Evolutionary conservation across 2,113 vertebrate genomes (phyloP).

Genomic region (Perca schrenkii): DNA sequence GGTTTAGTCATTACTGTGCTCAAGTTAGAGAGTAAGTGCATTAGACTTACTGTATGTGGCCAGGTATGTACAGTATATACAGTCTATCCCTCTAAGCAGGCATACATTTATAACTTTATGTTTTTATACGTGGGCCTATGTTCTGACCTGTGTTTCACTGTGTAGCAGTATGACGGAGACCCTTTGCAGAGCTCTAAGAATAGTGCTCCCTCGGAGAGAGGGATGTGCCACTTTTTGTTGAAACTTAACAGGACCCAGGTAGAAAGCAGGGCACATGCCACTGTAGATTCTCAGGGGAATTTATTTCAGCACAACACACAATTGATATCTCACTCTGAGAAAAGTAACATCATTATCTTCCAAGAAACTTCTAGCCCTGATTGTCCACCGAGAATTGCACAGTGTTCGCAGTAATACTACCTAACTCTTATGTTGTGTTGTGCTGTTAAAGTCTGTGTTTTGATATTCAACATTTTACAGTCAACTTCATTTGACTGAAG

Average conservation of each 20-base stretch:
- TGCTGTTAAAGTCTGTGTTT: background rate
- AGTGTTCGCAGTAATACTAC: background rate
- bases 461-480: background rate
- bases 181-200: conserved; percentile 54
- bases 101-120: background rate
- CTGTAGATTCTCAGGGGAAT: background rate
- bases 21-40: background rate
- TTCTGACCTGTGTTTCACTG: conserved; percentile 34
- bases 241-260: conserved; percentile 41
- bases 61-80: background rate
- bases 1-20: conserved; percentile 25
- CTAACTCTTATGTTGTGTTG: background rate
- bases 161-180: conserved; percentile 34
- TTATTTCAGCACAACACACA: conserved; percentile 12
- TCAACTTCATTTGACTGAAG: background rate
- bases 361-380: conserved; percentile 9
- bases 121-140: background rate
- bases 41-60: background rate
- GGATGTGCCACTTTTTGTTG: conserved; percentile 60
- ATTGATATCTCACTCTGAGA: background rate
- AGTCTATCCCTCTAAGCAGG: background rate
- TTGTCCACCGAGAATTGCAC: background rate
- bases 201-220: conserved; percentile 47
- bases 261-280: conserved; percentile 31
- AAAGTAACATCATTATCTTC: conserved; percentile 15